Base-by-base conservation (phyloP, 2,797 vertebrate species). In the Oreochromis grahami region DNA sequence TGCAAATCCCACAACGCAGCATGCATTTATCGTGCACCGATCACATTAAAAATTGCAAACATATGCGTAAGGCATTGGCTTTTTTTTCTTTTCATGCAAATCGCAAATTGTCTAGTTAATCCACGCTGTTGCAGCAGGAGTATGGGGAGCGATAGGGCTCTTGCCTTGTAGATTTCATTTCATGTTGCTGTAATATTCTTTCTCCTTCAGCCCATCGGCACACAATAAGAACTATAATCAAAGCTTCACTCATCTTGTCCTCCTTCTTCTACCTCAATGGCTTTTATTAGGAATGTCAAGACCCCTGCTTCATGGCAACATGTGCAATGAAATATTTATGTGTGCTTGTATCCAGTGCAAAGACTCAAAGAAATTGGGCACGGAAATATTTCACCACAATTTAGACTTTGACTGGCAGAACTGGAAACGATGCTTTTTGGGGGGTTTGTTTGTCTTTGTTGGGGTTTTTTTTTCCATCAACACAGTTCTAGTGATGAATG, bases 221-320 rank as follows among this genome's bases (percentile, higher is more conserved):
- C 53, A 84, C 89, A 88, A 92, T 83, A 89, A 91, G 78, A 93
- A 85, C 86, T 91, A 74, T 93, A 92, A 93, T 94, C 93, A 94
- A 94, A 93, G 88, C 87, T 88, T 89, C 86, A 70, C 77, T 91
- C 85, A 81, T 91, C 89, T 80, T 88, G 80, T 86, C 51, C 76
- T 86, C 86, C 81, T 82, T 89, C 51, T 70, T 87, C 84, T 89
- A 70, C 85, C 79, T 90, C 84, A 36, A 15, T 83, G 78, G 77
- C 84, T 91, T 92, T 91, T 90, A 93, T 90, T 87, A 87, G 77
- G 52, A 83, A 87, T 85, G 76, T 88, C 83, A 86, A 86, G 88
- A 87, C 89, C 84, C 21, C 58, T 72, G 45, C 81, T 91, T 92
- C 84, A 86, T 87, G 79, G 89, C 80, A 87, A 81, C 87, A 87